Evolutionary conservation across 2,797 vertebrate species (phyloP), one percentile per base, ranked within the genome.

Genomic region (Micropoecilia bifurca): DNA sequence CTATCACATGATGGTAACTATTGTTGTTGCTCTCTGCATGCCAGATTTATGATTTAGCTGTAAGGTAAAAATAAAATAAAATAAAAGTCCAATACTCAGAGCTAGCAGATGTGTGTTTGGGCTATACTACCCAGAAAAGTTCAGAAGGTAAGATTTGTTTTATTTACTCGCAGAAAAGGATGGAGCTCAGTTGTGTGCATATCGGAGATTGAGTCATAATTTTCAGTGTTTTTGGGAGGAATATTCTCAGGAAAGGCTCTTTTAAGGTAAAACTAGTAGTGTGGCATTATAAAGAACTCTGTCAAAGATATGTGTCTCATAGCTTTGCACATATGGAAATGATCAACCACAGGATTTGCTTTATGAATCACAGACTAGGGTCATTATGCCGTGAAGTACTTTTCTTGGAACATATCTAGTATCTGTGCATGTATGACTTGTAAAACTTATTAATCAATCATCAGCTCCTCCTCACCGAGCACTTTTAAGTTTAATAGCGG

Each of bases 1-100:
- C 94, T 99, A 99, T 95, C 96, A 99, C 95, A 99, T 99, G 99
- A 98, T 99, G 98, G 99, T 99, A 96, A 96, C 93, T 93, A 83
- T 76, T 78, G 28, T 39, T 59, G 7, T 33, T 6, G 33, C 69
- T 74, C 1, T 43, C 8, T 76, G 66, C 72, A 48, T 57, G 53
- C 46, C 46, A 50, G 4, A 80, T 28, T 75, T 55, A 30, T 41
- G 22, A 28, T 39, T 46, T 55, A 28, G 2, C 75, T 73, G 74
- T 55, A 2, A 55, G 28, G 41, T 68, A 74, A 41, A 74, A 41
- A n/a, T n/a, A n/a, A n/a, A 43, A 59, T 0, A 73, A 55, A 73
- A 25, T 10, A 10, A 73, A 36, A n/a, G 50, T 36, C 2, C 14
- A 47, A 77, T 50, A 39, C 16, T 43, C 18, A 0, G 10, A 75